Evolutionary conservation across 2,113 vertebrate genomes (phyloP), one percentile per base, ranked within the genome.

Genomic region (Anolis carolinensis): DNA sequence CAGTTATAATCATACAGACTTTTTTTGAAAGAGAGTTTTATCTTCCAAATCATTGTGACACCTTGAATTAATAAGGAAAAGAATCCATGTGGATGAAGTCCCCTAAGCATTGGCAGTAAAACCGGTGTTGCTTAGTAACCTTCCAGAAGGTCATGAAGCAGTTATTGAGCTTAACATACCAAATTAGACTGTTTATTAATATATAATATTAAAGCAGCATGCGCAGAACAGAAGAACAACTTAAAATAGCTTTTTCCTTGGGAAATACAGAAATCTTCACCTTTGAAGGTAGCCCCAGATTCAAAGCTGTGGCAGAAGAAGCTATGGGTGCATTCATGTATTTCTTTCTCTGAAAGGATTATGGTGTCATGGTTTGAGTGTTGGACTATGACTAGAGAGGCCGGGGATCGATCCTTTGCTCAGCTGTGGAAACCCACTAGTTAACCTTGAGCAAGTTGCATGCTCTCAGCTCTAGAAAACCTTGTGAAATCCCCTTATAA

Each of bases 271-370:
- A n/a, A 1, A 79, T 0, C 5, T 62, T 10, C 34, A 1, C 32
- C 80, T 86, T 92, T 73, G 5, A 4, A 84, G 84, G 87, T 76
- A 83, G 52, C 70, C 2, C 5, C 71, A 14, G 13, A 32, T 52
- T 7, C 23, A 74, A 62, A 71, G 23, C 2, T 87, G 79, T 67
- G 63, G n/a, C 79, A 68, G 16, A 70, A 36, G 18, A 62, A 20
- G 27, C 63, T 50, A 86, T 84, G 63, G 86, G 44, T 55, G 10
- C 67, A 73, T 21, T 27, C 36, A 23, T 75, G 5, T 6, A 25
- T 23, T 48, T 48, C 39, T 27, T 25, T 48, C 14, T 18, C 13
- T 13, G 39, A 44, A 44, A 44, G 39, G 39, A 59, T 4, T 59
- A 13, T 59, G 55, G 55, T 59, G 14, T 14, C 14, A 18, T 18